Evolutionary conservation across 1,140 invertebrate species (phyloP), one percentile per base, ranked within the genome.

Genomic region (Steinernema feltiae): DNA sequence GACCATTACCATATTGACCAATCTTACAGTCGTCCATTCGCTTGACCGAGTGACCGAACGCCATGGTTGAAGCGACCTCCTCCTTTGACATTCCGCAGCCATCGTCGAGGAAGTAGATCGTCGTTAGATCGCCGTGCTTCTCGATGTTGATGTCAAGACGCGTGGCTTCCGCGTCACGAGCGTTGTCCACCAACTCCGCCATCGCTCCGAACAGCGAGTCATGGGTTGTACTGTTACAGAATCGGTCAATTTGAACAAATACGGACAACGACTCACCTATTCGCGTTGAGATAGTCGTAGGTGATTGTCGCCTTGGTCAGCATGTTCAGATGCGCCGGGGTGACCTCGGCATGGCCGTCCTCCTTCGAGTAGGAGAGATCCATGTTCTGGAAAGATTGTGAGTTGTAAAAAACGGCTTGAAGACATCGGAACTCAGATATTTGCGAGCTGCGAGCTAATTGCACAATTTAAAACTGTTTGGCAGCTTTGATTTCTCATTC

Each of bases 21-120:
- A 63, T 63, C 53, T 15, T 63, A 7, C 24, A 21, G 24, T 63
- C 53, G 53, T 63, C 53, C 53, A 63, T 63, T 7, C 53, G 53
- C 53, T 63, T 63, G 7, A 27, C 24, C 53, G 53, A 63, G 53
- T 63, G 53, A 63, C 53, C 53, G 24, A 63, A 63, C 7, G 7
- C 24, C 7, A 63, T 21, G 53, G 24, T 27, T 3, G 15, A n/a
- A 27, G 53, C 53, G 15, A 63, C 53, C 24, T 63, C 53, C 15
- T 12, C 24, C 53, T 63, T 63, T 21, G 53, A 63, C 53, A 63
- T 63, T 27, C 53, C 53, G 53, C 53, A 63, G 53, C 53, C 53
- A 21, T 63, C 53, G 24, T 63, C 53, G 3, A 63, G 7, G 24
- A 63, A 63, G 53, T 63, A 63, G 53, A 63, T n/a, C n/a, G n/a